Base-by-base conservation (phyloP, 2,113 vertebrate genomes). In the Centropristis striata region DNA sequence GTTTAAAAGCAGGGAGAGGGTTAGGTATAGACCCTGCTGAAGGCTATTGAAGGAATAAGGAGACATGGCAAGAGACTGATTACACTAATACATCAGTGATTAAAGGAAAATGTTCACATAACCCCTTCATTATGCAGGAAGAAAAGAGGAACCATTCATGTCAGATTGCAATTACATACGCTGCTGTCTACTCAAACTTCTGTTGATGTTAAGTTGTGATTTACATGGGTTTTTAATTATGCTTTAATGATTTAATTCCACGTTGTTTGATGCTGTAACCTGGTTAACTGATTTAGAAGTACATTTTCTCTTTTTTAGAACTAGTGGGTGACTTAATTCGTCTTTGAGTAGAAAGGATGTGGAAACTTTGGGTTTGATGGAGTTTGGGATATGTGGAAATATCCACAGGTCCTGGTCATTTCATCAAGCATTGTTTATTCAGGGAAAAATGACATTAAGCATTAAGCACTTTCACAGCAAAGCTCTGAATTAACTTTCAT, bases 191-290 rank as follows among this genome's bases (percentile, higher is more conserved):
- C 61, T 73, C 14, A 50, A 61, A 60, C 14, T n/a, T 13, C 47
- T 65, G 51, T 51, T 25, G 32, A 55, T 63, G 51, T 73, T 47
- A 47, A n/a, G 16, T 55, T 51, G 41, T 72, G 32, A 32, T 66
- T 68, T 80, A 59, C 20, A 8, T 8, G 39, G 54, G 25, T 58
- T 81, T 49, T 41, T 54, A 12, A 44, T 14, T 1, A 6, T 66
- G 67, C 49, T 57, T 23, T 60, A 50, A 75, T 79, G 5, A 28
- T 46, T 81, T 73, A 44, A 81, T 72, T 64, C 60, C 55, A 49
- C 18, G 39, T 65, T 47, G 65, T 32, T 21, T 44, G 25, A 61
- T n/a, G 28, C 21, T 64, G 12, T 72, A 59, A 74, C 18, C 37
- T 63, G 25, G 51, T 49, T 76, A 78, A 75, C 60, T 71, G 66